These are phyloP conservation scores for Tuta absoluta DNA, from an alignment of 2,888 invertebrate genomes.

Conservation along the genomic window DNA sequence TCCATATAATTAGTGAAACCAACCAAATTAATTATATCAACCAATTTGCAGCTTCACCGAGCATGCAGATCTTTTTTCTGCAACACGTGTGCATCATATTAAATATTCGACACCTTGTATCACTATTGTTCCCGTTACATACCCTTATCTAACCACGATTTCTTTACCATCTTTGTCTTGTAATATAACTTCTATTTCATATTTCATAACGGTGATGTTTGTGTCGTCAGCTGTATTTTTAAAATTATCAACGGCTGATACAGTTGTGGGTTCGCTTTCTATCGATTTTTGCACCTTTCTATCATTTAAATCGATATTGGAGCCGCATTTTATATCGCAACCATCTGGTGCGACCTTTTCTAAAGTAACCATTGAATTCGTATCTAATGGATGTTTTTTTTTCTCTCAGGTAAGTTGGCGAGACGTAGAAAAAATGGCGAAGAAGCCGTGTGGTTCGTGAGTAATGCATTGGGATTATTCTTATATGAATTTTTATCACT, in stretches of 20 bases:
- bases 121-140: constrained; percentile 56
- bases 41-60: constrained; percentile 17
- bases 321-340: constrained; percentile 59
- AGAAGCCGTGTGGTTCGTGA: constrained; percentile 50
- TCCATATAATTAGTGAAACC: constrained; percentile 9
- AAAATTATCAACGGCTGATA: constrained; percentile 48
- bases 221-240: constrained; percentile 32
- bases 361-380: constrained; percentile 56
- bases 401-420: constrained; percentile 66
- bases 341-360: constrained; percentile 67
- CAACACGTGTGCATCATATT: constrained; percentile 46
- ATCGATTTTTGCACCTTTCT: constrained; percentile 66
- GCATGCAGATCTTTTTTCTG: constrained; percentile 41
- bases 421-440: constrained; percentile 48
- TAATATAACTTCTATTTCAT: neutral
- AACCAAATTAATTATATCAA: constrained; percentile 21
- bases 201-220: constrained; percentile 30
- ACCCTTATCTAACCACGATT: constrained; percentile 12
- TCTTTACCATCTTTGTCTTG: neutral
- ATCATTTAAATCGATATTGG: constrained; percentile 41
- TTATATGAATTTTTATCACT: constrained; percentile 20
- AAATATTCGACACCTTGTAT: constrained; percentile 46
- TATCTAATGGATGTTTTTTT: constrained; percentile 59
- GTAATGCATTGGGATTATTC: constrained; percentile 33
- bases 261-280: constrained; percentile 64